Evolutionary conservation across 2,888 invertebrate species (phyloP), one percentile per base, ranked within the genome.

Genomic region (Iselma pallidipennis): DNA sequence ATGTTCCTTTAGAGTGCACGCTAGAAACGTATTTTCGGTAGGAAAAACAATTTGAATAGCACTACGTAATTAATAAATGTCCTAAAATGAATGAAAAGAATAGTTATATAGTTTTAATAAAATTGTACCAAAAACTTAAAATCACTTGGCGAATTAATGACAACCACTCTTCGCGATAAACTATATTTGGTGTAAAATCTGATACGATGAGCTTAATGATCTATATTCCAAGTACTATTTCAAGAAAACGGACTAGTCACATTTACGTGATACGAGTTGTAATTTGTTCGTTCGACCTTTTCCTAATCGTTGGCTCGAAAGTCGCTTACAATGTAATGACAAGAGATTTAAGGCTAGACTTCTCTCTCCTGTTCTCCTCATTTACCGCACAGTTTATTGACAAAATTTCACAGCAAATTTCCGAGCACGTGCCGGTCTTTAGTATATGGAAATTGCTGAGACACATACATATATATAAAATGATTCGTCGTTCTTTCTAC

Each of bases 321-420:
- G 63, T 64, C 58, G 55, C 63, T 66, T 66, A 63, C 58, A 56
- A 29, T 60, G 59, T 65, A 65, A 65, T 65, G 65, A 65, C 65
- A 65, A 65, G 65, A 65, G 65, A 66, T 63, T 66, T 66, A 63
- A 63, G 65, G 65, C 57, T 61, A 59, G 57, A 58, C 66, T 16
- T 19, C 59, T 59, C 62, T 66, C 63, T 63, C 55, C 66, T 16
- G 7, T 56, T 59, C 62, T 66, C 63, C 60, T 66, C 63, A 66
- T 68, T 66, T 66, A 61, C 63, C 49, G 16, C n/a, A 53, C 61
- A 68, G 63, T 66, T 65, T 65, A 68, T 68, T 63, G 59, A 59
- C 65, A 49, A 63, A 65, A 68, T 62, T 61, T 66, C 63, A 54
- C 57, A 56, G 58, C 61, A 57, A 57, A 59, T 61, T 65, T 65